These are phyloP conservation scores for Myotis brandtii DNA, from an alignment of 2,113 vertebrate genomes.

Conservation along the genomic window DNA sequence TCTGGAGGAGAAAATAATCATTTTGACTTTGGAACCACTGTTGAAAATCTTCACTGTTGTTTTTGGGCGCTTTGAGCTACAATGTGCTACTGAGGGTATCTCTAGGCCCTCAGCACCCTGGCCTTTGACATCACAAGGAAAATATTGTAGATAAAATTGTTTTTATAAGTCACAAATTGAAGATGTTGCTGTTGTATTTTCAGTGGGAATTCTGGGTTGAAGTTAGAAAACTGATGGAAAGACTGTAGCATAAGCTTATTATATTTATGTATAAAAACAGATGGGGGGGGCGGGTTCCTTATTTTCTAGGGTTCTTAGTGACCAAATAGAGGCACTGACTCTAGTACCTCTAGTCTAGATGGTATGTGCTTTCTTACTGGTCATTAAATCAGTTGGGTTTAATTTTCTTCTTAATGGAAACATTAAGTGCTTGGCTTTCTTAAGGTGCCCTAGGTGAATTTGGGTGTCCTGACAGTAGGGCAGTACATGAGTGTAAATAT, in stretches of 20 bases:
- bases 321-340: neutral
- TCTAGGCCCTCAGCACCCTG: neutral
- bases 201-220: neutral
- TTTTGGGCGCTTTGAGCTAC: neutral
- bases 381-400: neutral
- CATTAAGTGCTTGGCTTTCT: neutral
- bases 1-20: neutral
- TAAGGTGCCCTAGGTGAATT: neutral
- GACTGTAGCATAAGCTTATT: neutral
- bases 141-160: neutral
- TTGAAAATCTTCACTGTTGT: neutral
- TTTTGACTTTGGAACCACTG: neutral
- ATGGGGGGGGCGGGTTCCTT: neutral
- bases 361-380: neutral
- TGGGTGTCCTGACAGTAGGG: neutral
- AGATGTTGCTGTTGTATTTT: neutral
- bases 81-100: rapidly evolving
- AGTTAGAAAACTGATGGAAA: neutral
- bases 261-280: neutral
- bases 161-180: neutral
- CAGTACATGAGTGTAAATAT: neutral
- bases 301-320: neutral
- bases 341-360: neutral
- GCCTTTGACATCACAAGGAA: neutral
- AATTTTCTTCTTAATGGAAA: neutral